Evolutionary conservation across 2,113 vertebrate species (phyloP).

Genomic region (Gallinago jamesoni): DNA sequence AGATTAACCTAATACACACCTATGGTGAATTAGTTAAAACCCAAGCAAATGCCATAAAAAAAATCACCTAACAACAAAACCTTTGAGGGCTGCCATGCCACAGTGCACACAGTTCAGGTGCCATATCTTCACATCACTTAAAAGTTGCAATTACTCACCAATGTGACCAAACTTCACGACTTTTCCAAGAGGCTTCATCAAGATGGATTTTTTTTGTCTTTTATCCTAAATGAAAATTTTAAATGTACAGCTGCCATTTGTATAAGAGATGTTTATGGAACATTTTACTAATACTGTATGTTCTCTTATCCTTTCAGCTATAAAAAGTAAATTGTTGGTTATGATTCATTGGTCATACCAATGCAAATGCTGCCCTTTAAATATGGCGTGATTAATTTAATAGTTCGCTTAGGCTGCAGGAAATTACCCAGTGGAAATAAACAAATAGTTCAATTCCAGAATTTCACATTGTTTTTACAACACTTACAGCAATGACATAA

Average conservation of each 20-base stretch:
- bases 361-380: slow-evolving; percentile 63
- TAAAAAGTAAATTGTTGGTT: slow-evolving; percentile 11
- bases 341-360: slow-evolving; percentile 19
- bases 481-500: background rate
- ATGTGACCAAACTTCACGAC: background rate
- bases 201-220: fast-evolving
- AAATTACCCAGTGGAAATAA: slow-evolving; percentile 7
- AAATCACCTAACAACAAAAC: background rate
- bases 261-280: background rate
- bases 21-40: background rate
- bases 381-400: slow-evolving; percentile 15
- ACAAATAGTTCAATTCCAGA: background rate
- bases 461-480: background rate
- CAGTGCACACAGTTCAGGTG: fast-evolving
- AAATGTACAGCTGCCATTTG: background rate
- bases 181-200: background rate
- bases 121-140: background rate
- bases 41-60: background rate
- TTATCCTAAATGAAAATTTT: background rate
- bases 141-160: background rate
- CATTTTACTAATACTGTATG: background rate
- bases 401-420: background rate
- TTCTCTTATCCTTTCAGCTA: background rate
- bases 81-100: no score
- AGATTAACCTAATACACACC: background rate